Percentiles rank a stretch among this genome's conserved stretches.
Evolutionary conservation across 2,797 vertebrate species (phyloP).

Genomic region (Peromyscus eremicus): DNA sequence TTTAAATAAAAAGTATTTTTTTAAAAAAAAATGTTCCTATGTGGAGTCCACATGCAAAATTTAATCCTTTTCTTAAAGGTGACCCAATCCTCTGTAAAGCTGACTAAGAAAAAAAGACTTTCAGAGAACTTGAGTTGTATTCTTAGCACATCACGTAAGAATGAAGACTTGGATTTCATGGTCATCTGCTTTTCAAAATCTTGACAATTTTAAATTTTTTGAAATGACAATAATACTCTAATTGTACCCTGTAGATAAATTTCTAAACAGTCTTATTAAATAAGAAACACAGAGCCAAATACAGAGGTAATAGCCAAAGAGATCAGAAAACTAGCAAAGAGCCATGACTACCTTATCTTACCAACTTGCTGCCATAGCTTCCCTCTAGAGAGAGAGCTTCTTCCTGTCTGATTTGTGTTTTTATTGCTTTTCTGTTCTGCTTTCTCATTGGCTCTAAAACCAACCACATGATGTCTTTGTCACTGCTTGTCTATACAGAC

Average conservation of each 20-base stretch:
- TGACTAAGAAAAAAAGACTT: not conserved
- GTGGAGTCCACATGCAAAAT: not conserved
- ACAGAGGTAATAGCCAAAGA: no score
- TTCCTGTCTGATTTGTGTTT: no score
- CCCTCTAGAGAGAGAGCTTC: no score
- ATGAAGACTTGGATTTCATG: not conserved
- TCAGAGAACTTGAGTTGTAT: not conserved
- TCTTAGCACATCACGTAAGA: not conserved
- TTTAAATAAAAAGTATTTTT: not conserved
- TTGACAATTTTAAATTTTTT: not conserved
- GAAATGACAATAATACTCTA: not conserved
- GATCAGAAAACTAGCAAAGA: no score
- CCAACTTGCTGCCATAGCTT: no score
- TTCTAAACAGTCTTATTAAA: no score
- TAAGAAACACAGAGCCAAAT: no score
- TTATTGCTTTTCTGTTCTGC: no score
- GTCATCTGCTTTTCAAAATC: not conserved
- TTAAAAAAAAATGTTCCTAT: not conserved
- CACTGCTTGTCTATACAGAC: no score
- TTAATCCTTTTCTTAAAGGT: not conserved
- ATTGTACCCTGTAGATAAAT: not conserved
- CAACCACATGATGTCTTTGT: no score
- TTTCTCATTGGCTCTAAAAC: no score
- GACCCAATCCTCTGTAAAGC: not conserved
- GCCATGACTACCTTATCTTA: no score